A percentile compares a stretch with the other conserved stretches of the same genome.
phyloP scores from a whole-genome alignment of 2,888 invertebrate genomes.

The Andricus curvator region DNA sequence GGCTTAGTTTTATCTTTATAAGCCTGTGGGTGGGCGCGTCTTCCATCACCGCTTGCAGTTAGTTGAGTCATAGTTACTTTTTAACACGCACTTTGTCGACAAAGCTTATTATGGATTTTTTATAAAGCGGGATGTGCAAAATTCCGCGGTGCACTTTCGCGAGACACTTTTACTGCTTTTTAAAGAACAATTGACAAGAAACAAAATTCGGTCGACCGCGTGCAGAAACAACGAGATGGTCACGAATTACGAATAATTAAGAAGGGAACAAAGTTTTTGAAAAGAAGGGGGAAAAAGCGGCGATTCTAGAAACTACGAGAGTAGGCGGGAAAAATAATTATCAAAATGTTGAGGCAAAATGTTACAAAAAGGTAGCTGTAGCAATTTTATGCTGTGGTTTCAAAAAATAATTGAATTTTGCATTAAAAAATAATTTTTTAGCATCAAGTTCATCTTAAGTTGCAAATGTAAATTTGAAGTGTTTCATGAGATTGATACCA shows the following conservation, averaged over 20 bases:
- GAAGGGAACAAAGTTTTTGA: neutral
- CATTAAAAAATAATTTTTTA: neutral
- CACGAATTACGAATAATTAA: neutral
- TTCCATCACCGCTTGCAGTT: conserved; percentile 78
- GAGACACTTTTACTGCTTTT: conserved; percentile 24
- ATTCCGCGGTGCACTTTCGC: conserved; percentile 22
- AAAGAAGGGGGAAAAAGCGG: neutral
- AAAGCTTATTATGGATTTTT: conserved; percentile 13
- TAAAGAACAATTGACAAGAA: neutral
- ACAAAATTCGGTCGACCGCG: conserved; percentile 14
- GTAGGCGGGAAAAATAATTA: neutral
- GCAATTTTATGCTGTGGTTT: neutral
- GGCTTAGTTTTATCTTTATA: conserved; percentile 97
- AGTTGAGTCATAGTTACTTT: conserved; percentile 57
- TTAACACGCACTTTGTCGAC: conserved; percentile 30
- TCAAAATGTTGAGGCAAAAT: neutral
- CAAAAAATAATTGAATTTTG: neutral
- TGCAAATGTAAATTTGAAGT: neutral
- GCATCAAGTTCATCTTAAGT: neutral
- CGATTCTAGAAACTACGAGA: neutral
- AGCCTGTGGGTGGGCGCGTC: conserved; percentile 79
- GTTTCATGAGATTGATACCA: neutral
- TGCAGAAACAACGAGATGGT: conserved; percentile 24
- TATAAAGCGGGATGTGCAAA: conserved; percentile 14
- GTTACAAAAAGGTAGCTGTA: neutral